Evolutionary conservation across 1,140 invertebrate genomes (phyloP).

Genomic region (Drosophila navojoa): DNA sequence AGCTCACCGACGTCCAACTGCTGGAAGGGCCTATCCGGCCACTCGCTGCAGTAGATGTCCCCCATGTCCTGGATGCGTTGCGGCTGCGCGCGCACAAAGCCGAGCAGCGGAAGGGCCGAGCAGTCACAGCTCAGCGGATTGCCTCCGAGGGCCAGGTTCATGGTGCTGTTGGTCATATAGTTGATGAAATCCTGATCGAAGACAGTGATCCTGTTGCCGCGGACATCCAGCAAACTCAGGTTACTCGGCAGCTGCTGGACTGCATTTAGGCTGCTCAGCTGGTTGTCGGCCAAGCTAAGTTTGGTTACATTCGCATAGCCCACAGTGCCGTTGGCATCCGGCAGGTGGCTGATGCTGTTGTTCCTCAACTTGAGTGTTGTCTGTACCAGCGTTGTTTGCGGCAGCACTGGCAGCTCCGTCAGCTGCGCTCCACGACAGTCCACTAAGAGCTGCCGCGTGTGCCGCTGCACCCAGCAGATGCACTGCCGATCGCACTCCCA

Average conservation of each 20-base stretch:
- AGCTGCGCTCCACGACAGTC: conserved; percentile 85
- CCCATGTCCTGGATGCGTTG: conserved; percentile 73
- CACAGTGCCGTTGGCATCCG: conserved; percentile 54
- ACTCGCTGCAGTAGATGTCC: conserved; percentile 84
- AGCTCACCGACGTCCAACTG: conserved; percentile 85
- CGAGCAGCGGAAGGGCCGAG: conserved; percentile 84
- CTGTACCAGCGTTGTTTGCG: conserved; percentile 52
- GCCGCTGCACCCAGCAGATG: conserved; percentile 83
- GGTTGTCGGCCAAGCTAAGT: conserved; percentile 85
- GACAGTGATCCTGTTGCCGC: conserved; percentile 85
- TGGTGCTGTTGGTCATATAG: conserved; percentile 64
- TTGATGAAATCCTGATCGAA: conserved; percentile 81
- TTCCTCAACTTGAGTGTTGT: conserved; percentile 85
- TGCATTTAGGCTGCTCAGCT: conserved; percentile 82
- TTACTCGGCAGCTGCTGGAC: conserved; percentile 65
- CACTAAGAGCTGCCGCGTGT: conserved; percentile 83
- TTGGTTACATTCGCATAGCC: conserved; percentile 84
- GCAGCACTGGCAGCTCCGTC: conserved; percentile 64
- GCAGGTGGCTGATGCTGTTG: conserved; percentile 84
- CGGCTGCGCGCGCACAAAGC: conserved; percentile 85
- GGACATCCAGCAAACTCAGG: conserved; percentile 84
- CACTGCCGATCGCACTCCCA: conserved; percentile 85
- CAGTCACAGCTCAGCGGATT: conserved; percentile 89
- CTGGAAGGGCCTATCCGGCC: conserved; percentile 59
- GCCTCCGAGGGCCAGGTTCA: conserved; percentile 84